Evolutionary conservation across 2,113 vertebrate species (phyloP).

Genomic region (Penelope pileata): DNA sequence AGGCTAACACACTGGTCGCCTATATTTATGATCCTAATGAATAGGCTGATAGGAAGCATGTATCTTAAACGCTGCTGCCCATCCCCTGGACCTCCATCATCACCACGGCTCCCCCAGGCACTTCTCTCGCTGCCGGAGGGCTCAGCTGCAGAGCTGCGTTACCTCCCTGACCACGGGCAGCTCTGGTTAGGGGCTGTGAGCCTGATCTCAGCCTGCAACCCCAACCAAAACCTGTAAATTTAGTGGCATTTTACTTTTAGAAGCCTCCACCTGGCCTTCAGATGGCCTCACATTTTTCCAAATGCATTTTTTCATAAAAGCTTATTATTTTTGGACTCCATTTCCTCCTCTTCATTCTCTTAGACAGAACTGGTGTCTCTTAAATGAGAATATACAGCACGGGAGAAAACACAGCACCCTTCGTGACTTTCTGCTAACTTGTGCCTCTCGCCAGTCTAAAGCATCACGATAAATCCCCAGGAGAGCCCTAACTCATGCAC

Average conservation of each 20-base stretch:
- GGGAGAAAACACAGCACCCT: background rate
- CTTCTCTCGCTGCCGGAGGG: rapidly evolving
- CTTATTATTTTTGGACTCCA: background rate
- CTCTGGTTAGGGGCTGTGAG: background rate
- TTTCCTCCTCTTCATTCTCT: background rate
- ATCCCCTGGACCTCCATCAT: background rate
- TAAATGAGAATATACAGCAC: background rate
- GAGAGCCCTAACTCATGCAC: background rate
- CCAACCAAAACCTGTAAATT: background rate
- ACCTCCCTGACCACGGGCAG: background rate
- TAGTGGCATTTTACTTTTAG: background rate
- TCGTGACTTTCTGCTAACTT: background rate
- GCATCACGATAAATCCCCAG: background rate
- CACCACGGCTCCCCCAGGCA: background rate
- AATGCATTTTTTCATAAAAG: background rate
- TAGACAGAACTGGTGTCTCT: background rate
- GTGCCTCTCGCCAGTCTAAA: background rate
- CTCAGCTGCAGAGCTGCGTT: background rate
- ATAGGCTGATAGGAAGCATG: background rate
- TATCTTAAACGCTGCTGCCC: background rate
- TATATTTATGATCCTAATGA: background rate
- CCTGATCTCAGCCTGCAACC: background rate
- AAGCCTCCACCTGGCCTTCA: background rate
- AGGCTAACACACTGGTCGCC: background rate
- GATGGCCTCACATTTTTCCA: background rate